Evolutionary conservation across 2,797 vertebrate species (phyloP).

Genomic region (Xiphophorus birchmanni): DNA sequence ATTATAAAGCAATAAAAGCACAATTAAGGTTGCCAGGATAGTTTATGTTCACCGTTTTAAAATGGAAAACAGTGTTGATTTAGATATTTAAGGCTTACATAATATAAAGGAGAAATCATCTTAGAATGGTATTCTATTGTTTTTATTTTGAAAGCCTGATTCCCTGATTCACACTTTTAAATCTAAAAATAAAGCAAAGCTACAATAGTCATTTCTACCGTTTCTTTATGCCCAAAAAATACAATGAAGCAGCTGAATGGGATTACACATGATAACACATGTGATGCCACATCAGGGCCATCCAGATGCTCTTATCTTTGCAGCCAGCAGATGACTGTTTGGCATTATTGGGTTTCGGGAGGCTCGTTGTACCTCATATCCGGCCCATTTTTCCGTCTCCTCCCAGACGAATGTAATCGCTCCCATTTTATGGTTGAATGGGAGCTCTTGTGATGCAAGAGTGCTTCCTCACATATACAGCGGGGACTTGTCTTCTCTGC

Average conservation of each 20-base stretch:
- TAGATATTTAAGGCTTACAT: neutral
- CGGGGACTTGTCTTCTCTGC: slow-evolving; percentile 27
- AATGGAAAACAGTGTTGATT: neutral
- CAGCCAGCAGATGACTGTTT: slow-evolving; percentile 62
- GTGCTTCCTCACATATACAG: slow-evolving; percentile 39
- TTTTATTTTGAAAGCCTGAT: neutral
- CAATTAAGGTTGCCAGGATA: neutral
- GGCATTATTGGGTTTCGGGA: slow-evolving; percentile 71
- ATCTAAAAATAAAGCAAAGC: neutral
- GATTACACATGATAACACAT: slow-evolving; percentile 66
- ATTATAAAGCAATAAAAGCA: neutral
- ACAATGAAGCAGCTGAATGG: slow-evolving; percentile 49
- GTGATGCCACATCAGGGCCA: slow-evolving; percentile 50
- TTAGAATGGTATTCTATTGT: neutral
- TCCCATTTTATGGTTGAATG: slow-evolving; percentile 74
- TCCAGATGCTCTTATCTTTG: slow-evolving; percentile 70
- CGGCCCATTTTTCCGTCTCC: slow-evolving; percentile 64
- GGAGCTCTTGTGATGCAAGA: slow-evolving; percentile 47
- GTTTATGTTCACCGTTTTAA: neutral
- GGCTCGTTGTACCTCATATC: slow-evolving; percentile 66
- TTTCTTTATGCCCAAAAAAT: slow-evolving; percentile 41
- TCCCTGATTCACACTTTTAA: neutral
- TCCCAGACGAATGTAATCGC: slow-evolving; percentile 73
- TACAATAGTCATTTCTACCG: neutral
- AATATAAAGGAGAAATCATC: neutral